These are phyloP conservation scores for Zosterops japonicus DNA, from an alignment of 2,113 vertebrate genomes.

Conservation along the genomic window DNA sequence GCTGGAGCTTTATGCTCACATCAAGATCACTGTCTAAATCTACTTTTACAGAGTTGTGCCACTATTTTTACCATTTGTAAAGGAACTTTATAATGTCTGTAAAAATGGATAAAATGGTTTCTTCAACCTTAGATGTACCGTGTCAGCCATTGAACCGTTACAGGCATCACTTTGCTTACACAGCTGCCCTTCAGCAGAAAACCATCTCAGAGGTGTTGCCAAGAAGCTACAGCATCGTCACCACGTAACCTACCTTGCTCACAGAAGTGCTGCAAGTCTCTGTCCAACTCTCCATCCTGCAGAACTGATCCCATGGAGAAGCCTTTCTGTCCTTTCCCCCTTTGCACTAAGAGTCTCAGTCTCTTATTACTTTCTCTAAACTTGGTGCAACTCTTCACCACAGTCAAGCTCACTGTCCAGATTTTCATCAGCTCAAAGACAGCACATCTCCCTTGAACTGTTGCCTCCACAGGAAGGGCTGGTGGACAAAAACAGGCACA, in stretches of 20 bases:
- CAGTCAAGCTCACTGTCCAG: background rate
- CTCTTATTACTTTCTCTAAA: background rate
- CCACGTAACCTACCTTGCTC: background rate
- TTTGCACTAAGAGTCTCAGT: background rate
- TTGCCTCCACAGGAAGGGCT: background rate
- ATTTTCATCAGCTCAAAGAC: background rate
- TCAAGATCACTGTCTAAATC: background rate
- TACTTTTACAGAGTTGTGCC: background rate
- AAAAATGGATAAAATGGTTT: background rate
- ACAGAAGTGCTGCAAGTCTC: background rate
- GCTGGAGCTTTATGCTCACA: rapidly evolving
- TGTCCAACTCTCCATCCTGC: background rate
- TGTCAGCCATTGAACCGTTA: background rate
- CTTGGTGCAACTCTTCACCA: background rate
- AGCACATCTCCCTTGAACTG: background rate
- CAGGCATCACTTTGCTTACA: background rate
- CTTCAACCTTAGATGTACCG: background rate
- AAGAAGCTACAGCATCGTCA: background rate
- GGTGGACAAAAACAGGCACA: background rate
- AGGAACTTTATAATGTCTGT: background rate
- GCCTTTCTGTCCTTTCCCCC: background rate
- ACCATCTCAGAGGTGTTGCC: background rate
- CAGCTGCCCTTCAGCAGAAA: background rate
- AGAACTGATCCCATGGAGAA: background rate
- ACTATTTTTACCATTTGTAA: background rate